Conservation (phyloP, 2,113 vertebrate genomes). For the Laterallus jamaicensis region DNA sequence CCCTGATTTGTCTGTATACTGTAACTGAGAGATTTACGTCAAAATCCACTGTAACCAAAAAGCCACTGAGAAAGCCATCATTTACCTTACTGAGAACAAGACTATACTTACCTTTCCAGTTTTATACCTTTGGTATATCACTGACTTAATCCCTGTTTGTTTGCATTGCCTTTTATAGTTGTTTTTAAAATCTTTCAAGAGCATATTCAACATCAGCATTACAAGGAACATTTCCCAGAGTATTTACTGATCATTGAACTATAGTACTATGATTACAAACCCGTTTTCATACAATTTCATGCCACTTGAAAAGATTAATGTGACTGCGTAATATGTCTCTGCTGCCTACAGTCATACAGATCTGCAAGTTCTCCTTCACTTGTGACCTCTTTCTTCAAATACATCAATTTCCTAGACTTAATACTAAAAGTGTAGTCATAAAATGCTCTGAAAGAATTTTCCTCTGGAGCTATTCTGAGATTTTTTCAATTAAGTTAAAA, state of each 20-base stretch:
- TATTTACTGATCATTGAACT: conserved; percentile 3
- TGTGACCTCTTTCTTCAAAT: conserved; percentile 9
- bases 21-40: background rate
- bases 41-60: background rate
- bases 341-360: background rate
- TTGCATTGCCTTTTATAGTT: background rate
- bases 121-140: background rate
- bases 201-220: background rate
- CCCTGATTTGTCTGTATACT: background rate
- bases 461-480: conserved; percentile 45
- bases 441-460: conserved; percentile 19
- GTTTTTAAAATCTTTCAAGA: conserved; percentile 1
- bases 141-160: background rate
- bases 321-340: background rate
- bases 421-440: conserved; percentile 30
- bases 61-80: background rate
- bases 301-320: background rate
- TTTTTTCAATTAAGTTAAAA: conserved; percentile 61
- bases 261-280: background rate
- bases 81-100: background rate
- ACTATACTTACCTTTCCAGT: background rate
- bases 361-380: conserved; percentile 33
- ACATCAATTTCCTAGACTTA: conserved; percentile 21
- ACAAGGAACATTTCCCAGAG: background rate
- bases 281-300: background rate